These are phyloP conservation scores for Ptiloglossa arizonensis DNA, from an alignment of 1,140 invertebrate species.

Conservation along the genomic window DNA sequence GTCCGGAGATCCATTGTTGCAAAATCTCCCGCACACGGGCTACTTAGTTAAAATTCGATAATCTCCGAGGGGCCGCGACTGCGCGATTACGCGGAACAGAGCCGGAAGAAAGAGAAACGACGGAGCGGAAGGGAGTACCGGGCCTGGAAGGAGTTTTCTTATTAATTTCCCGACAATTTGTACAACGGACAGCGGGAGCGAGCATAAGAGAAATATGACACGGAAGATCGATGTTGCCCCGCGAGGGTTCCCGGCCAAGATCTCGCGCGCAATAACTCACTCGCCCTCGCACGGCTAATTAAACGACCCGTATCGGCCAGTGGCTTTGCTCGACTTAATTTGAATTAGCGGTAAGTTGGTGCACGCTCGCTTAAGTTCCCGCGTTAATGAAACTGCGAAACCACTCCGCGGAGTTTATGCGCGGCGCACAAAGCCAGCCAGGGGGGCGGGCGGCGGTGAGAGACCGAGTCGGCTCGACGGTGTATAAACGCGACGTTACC, in stretches of 20 bases:
- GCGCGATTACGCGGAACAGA: not conserved
- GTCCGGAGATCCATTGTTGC: slow-evolving; percentile 21
- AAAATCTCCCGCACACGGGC: not conserved
- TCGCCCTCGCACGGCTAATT: slow-evolving; percentile 40
- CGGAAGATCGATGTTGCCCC: slow-evolving; percentile 2
- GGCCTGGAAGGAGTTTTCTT: slow-evolving; percentile 1
- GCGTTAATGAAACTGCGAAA: slow-evolving; percentile 58
- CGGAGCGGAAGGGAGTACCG: not conserved
- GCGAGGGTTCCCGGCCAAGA: not conserved
- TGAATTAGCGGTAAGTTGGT: slow-evolving; percentile 60
- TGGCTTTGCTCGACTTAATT: slow-evolving; percentile 64
- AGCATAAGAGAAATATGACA: not conserved
- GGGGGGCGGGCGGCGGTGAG: not conserved
- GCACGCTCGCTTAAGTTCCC: slow-evolving; percentile 52
- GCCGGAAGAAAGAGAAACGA: not conserved
- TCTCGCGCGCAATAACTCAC: slow-evolving; percentile 20
- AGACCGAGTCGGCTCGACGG: not conserved
- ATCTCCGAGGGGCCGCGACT: not conserved
- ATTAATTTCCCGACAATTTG: slow-evolving; percentile 36
- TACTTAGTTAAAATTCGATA: slow-evolving; percentile 30
- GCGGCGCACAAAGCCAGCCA: slow-evolving; percentile 12
- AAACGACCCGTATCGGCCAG: slow-evolving; percentile 56
- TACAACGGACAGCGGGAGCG: not conserved
- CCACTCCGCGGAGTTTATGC: slow-evolving; percentile 43
- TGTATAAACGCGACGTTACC: slow-evolving; percentile 29